phyloP scores from a whole-genome alignment of 1,140 invertebrate species.

The Chionoecetes opilio region DNA sequence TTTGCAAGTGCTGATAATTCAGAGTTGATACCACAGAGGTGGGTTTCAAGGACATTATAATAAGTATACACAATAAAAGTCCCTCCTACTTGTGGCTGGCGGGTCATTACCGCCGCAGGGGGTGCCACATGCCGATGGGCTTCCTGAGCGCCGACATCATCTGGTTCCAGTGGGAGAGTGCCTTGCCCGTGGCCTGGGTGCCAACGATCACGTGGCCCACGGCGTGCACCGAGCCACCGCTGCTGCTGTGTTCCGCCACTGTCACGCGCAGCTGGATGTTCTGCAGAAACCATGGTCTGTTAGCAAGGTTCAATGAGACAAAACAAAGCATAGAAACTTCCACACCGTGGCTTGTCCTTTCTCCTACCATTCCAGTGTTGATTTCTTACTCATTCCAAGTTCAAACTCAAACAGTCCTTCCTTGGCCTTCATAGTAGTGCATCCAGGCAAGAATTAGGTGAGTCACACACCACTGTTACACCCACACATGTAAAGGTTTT shows the following conservation, averaged over 20 bases:
- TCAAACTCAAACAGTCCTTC: no score
- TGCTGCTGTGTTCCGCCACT: conserved; percentile 85
- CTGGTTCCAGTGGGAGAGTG: conserved; percentile 92
- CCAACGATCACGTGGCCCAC: conserved; percentile 91
- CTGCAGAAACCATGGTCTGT: conserved; percentile 34
- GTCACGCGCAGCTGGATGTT: conserved; percentile 88
- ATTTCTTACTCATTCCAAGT: no score
- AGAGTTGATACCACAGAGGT: not conserved
- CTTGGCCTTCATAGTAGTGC: no score
- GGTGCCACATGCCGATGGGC: conserved; percentile 94
- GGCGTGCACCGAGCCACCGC: conserved; percentile 85
- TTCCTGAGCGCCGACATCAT: conserved; percentile 92
- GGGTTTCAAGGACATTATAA: not conserved
- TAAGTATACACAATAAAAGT: not conserved
- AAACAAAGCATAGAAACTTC: no score
- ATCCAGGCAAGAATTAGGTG: no score
- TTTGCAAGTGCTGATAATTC: not conserved
- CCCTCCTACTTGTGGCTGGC: not conserved
- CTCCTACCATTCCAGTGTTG: no score
- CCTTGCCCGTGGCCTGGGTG: conserved; percentile 88
- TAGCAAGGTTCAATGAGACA: no score
- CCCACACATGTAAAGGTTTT: no score
- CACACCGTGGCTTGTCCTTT: no score
- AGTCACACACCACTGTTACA: no score
- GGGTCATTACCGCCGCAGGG: conserved; percentile 86